These are phyloP conservation scores for Formica aserva DNA, from an alignment of 2,888 invertebrate species.

Conservation along the genomic window DNA sequence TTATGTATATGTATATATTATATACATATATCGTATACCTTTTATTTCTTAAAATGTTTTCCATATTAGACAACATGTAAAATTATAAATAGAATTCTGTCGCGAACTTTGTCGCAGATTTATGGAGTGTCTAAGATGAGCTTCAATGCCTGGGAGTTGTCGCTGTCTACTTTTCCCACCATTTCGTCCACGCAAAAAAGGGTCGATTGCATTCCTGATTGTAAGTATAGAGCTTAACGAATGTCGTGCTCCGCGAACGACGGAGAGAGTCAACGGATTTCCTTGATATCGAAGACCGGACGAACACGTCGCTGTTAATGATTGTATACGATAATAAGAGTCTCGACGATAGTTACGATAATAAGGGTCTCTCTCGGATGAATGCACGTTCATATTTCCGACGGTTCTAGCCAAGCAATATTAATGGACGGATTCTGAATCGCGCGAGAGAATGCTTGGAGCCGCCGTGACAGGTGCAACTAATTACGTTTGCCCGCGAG, in stretches of 20 bases:
- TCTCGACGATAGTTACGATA: constrained; percentile 49
- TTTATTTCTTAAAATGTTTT: neutral
- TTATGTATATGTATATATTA: no score
- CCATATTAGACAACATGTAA: neutral
- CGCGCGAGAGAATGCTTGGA: constrained; percentile 43
- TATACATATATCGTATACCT: neutral
- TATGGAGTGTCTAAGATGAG: neutral
- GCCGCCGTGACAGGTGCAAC: constrained; percentile 61
- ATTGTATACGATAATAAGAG: constrained; percentile 54
- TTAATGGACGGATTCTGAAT: constrained; percentile 56
- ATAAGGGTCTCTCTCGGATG: constrained; percentile 41
- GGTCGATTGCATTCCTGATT: constrained; percentile 1
- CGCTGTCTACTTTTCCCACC: neutral
- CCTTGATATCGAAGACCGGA: constrained; percentile 29
- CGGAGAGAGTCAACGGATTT: constrained; percentile 1
- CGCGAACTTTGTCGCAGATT: neutral
- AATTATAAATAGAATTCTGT: constrained; percentile 5
- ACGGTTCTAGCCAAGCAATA: constrained; percentile 51
- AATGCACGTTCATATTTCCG: constrained; percentile 41
- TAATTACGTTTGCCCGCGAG: constrained; percentile 57
- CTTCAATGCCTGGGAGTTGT: neutral
- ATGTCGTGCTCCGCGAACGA: neutral
- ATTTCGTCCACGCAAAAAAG: neutral
- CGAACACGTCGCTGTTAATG: constrained; percentile 5
- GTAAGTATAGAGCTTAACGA: neutral